phyloP scores from a whole-genome alignment of 2,113 vertebrate genomes.

The Cisticola juncidis region DNA sequence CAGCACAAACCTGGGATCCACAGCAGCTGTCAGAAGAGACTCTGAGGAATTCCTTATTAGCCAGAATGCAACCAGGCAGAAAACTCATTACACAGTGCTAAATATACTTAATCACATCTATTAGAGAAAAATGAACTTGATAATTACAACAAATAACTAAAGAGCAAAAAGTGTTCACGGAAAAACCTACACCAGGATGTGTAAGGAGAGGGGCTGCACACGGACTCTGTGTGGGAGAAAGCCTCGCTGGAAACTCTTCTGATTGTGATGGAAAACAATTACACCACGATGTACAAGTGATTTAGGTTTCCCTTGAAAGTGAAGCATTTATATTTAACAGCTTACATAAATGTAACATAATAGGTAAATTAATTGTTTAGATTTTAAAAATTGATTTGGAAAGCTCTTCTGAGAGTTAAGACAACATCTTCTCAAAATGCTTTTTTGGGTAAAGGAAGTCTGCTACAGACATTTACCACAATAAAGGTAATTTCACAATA shows the following conservation, averaged over 20 bases:
- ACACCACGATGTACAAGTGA: background rate
- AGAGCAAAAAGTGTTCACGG: conserved; percentile 78
- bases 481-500: background rate
- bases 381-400: conserved; percentile 60
- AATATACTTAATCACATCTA: conserved; percentile 99
- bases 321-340: conserved; percentile 61
- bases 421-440: background rate
- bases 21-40: conserved; percentile 80
- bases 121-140: conserved; percentile 89
- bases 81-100: conserved; percentile 99
- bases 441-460: background rate
- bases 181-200: conserved; percentile 45
- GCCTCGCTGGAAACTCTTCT: background rate
- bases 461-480: background rate
- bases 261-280: background rate
- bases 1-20: conserved; percentile 73
- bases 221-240: background rate
- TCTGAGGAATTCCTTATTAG: conserved; percentile 90
- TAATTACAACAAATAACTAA: conserved; percentile 94
- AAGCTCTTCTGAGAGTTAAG: conserved; percentile 20
- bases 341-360: conserved; percentile 18
- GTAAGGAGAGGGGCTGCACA: background rate
- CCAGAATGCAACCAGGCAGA: conserved; percentile 96
- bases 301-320: conserved; percentile 31
- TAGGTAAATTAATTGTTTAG: conserved; percentile 33